Conservation (phyloP, 2,113 vertebrate genomes). For the rat (Rattus norvegicus) region GRCr8 NC_086033.1:36512501-36513000, state of each 20-base stretch:
- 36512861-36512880: neutral
- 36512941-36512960: neutral
- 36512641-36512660: neutral
- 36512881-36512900: neutral
- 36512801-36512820: neutral
- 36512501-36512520: slow-evolving; percentile 55
- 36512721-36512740: slow-evolving; percentile 34
- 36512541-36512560: slow-evolving; percentile 33
- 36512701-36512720: neutral
- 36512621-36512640: neutral
- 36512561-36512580: slow-evolving; percentile 51
- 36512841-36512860: neutral
- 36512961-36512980: neutral
- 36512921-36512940: neutral
- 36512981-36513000: neutral
- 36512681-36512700: neutral
- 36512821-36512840: neutral
- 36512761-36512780: slow-evolving; percentile 6
- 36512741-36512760: slow-evolving; percentile 16
- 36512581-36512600: neutral
- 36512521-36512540: slow-evolving; percentile 54
- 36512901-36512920: neutral
- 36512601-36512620: neutral
- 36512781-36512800: neutral
- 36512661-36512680: neutral